Conservation (phyloP, 1,140 invertebrate species). For the Zaprionus tsacasi region DNA sequence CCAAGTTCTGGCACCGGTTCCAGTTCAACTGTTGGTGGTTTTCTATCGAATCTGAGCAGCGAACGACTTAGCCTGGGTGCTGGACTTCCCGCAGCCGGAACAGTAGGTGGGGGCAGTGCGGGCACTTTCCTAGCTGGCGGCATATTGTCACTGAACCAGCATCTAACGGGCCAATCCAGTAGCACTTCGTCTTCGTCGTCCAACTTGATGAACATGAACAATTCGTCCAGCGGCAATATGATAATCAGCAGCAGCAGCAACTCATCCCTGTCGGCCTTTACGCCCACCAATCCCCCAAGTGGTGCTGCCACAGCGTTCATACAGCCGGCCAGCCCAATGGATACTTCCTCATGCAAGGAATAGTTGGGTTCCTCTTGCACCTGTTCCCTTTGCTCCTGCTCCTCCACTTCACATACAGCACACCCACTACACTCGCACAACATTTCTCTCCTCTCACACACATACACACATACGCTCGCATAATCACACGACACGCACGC, state of each 20-base stretch:
- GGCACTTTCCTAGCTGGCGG: constrained; percentile 68
- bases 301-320: constrained; percentile 73
- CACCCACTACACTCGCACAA: constrained; percentile 25
- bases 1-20: constrained; percentile 26
- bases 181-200: constrained; percentile 72
- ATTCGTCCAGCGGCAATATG: constrained; percentile 78
- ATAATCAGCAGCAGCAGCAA: constrained; percentile 70
- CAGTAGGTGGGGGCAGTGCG: constrained; percentile 35
- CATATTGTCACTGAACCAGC: constrained; percentile 55
- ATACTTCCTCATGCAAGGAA: constrained; percentile 85
- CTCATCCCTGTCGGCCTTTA: constrained; percentile 76
- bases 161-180: constrained; percentile 42
- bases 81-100: constrained; percentile 1
- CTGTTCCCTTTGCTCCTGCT: constrained; percentile 3
- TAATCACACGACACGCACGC: constrained; percentile 44
- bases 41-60: constrained; percentile 65
- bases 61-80: constrained; percentile 68
- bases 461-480: constrained; percentile 15
- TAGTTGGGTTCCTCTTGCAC: constrained; percentile 43
- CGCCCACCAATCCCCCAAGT: constrained; percentile 77
- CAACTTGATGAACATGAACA: constrained; percentile 78
- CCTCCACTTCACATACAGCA: constrained; percentile 29
- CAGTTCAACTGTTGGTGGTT: constrained; percentile 38
- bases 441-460: constrained; percentile 8
- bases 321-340: constrained; percentile 89